Base-by-base conservation (phyloP, 2,797 vertebrate genomes). In the Hipposideros larvatus region DNA sequence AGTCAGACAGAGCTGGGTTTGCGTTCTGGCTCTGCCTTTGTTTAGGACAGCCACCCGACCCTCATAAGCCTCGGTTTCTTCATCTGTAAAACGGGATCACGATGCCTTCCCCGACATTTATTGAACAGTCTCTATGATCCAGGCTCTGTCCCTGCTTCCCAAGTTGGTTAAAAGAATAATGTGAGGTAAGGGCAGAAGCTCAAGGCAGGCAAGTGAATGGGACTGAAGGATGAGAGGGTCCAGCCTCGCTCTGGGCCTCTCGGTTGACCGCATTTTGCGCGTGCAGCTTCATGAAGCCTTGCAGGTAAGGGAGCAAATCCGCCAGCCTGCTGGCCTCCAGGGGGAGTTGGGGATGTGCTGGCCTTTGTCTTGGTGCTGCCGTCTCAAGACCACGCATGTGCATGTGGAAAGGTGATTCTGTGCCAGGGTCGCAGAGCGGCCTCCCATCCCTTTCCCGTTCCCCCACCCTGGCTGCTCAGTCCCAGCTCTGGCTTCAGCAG, bases 261-360 rank as follows among this genome's bases (percentile, higher is more conserved):
- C 0, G 0, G 5, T 19, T 26, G 43, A 21, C 11, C 21, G 15
- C 43, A 2, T 3, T 21, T 4, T 4, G 14, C n/a, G 15, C 0
- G 11, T 22, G 26, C 1, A 0, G 8, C 53, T 70, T 14, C 5
- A 34, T 1, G 82, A 21, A 66, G 46, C 24, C 75, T 31, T 9
- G 37, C 31, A 43, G 85, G n/a, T 18, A 37, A 53, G 70, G 68
- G 19, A 18, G 7, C 11, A 6, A 34, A 51, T 9, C 43, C 19
- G 5, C 34, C 63, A 43, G 53, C 73, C 83, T 5, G 0, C 48
- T 19, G 15, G 26, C 48, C 84, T 66, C 43, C 7, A 53, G 41
- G 34, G 51, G 57, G 18, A 48, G 65, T 26, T 0, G 3, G 66
- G 41, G 63, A 34, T 6, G 18, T 7, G 21, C 34, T 59, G 78